Conservation (phyloP, 2,113 vertebrate species). For the Sander lucioperca region DNA sequence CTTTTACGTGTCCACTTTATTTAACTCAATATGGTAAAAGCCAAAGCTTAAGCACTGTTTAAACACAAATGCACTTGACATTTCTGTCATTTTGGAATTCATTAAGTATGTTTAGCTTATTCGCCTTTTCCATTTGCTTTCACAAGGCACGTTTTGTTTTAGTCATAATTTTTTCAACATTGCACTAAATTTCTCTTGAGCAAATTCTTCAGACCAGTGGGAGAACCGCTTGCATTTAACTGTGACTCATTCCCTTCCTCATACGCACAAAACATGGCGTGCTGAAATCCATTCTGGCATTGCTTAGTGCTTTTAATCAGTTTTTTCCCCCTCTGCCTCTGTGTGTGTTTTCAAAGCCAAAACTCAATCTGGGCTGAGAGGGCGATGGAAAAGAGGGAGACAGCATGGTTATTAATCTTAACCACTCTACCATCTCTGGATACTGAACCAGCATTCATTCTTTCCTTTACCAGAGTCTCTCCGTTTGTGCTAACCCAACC, state of each 20-base stretch:
- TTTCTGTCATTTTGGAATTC: background rate
- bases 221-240: constrained; percentile 71
- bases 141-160: constrained; percentile 9
- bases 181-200: constrained; percentile 38
- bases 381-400: constrained; percentile 30
- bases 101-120: background rate
- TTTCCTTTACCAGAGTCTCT: constrained; percentile 45
- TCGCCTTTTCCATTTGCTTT: background rate
- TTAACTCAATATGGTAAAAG: constrained; percentile 13
- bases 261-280: constrained; percentile 57
- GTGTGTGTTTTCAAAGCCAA: constrained; percentile 36
- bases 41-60: background rate
- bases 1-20: constrained; percentile 40
- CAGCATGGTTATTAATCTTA: constrained; percentile 22
- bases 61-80: background rate
- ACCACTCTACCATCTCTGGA: constrained; percentile 29
- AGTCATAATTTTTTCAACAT: constrained; percentile 28
- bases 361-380: constrained; percentile 34
- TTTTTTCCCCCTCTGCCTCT: background rate
- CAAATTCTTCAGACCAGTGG: constrained; percentile 48
- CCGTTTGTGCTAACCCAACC: constrained; percentile 36
- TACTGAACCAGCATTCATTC: constrained; percentile 24
- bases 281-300: constrained; percentile 51
- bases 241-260: constrained; percentile 74
- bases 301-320: constrained; percentile 43